These are phyloP conservation scores for Drosophila lowei DNA, from an alignment of 1,140 invertebrate species.

Conservation along the genomic window DNA sequence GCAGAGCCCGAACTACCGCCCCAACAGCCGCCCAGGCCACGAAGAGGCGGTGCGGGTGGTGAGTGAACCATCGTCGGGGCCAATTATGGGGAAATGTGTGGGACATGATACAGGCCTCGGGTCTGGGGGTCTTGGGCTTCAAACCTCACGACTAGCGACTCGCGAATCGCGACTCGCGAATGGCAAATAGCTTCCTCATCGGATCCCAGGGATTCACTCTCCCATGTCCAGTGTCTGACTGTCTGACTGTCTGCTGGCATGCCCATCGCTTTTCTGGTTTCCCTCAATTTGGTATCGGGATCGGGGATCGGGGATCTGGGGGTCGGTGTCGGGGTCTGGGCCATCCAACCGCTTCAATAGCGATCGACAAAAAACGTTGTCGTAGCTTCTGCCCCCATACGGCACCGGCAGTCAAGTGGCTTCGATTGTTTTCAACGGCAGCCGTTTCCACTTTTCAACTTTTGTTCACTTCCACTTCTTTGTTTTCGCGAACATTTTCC, in stretches of 20 bases:
- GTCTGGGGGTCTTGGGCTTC: too few species aligned
- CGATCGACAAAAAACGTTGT: too few species aligned
- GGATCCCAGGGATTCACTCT: constrained; percentile 9
- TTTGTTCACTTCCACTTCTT: constrained; percentile 71
- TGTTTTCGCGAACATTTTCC: constrained; percentile 52
- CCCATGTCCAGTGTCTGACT: neutral
- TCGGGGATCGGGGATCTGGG: too few species aligned
- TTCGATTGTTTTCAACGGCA: constrained; percentile 36
- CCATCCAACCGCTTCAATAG: too few species aligned
- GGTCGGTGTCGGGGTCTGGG: too few species aligned
- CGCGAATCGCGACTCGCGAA: neutral
- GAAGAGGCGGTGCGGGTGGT: constrained; percentile 9
- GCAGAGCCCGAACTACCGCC: constrained; percentile 9
- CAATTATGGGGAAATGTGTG: constrained; percentile 22
- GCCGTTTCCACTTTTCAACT: constrained; percentile 43
- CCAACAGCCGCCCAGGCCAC: neutral
- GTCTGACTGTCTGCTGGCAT: neutral
- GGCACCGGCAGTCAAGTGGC: constrained; percentile 26
- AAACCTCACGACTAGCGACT: neutral
- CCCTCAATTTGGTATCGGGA: too few species aligned
- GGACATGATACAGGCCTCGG: constrained; percentile 1
- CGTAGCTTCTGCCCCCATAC: constrained; percentile 16
- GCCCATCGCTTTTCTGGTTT: neutral
- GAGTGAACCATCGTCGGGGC: constrained; percentile 7
- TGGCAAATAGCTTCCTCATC: constrained; percentile 44